Conservation (phyloP, 2,797 vertebrate species). For the Gallinago stenura region DNA sequence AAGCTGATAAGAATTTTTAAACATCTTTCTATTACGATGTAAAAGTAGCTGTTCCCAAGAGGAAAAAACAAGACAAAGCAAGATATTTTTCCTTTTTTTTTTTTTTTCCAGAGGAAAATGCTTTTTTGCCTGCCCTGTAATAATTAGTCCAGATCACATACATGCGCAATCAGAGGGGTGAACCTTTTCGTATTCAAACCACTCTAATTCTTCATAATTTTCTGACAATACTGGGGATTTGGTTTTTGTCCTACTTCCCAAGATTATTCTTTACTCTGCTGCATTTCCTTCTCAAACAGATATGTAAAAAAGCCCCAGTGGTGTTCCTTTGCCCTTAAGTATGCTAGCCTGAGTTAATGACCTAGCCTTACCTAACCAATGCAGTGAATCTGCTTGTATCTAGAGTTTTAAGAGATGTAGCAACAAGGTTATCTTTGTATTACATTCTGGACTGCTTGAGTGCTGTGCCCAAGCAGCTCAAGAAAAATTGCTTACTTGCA, state of each 20-base stretch:
- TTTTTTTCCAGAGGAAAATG: background rate
- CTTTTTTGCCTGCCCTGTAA: background rate
- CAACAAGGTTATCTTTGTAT: background rate
- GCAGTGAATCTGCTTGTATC: background rate
- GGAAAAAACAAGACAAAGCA: background rate
- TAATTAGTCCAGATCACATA: background rate
- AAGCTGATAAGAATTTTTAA: background rate
- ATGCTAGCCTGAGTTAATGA: background rate
- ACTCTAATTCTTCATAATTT: background rate
- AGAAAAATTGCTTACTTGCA: slow-evolving; percentile 4
- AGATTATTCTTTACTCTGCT: background rate
- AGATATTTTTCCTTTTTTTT: background rate
- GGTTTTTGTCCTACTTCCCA: background rate
- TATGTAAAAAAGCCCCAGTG: background rate
- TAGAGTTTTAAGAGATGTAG: background rate
- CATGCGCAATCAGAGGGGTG: background rate
- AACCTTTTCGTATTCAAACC: background rate
- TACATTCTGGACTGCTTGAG: background rate
- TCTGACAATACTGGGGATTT: background rate
- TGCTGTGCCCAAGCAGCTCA: background rate
- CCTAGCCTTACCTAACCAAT: background rate
- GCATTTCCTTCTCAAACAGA: background rate
- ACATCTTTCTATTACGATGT: background rate
- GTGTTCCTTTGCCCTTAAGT: background rate
- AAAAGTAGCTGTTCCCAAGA: background rate